These are phyloP conservation scores for Ramazzottius varieornatus DNA, from an alignment of 2,888 invertebrate species.

Conservation along the genomic window DNA sequence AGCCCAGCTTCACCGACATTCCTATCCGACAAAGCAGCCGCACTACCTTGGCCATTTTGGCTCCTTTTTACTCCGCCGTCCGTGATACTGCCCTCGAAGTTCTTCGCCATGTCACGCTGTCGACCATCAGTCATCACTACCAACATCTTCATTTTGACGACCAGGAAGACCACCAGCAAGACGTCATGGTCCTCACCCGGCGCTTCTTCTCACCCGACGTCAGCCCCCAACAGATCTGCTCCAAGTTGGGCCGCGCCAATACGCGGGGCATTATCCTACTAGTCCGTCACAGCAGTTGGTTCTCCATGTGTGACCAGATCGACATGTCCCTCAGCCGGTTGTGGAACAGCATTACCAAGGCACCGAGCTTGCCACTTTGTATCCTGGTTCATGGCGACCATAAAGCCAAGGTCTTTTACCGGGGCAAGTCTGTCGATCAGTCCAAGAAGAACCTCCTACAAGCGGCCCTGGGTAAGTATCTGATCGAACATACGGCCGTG, in stretches of 20 bases:
- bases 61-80: not conserved
- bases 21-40: no score
- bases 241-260: not conserved
- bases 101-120: not conserved
- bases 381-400: not conserved
- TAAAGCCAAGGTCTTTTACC: not conserved
- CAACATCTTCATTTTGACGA: not conserved
- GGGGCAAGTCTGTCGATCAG: not conserved
- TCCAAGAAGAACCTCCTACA: not conserved
- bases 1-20: no score
- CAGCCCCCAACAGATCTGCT: not conserved
- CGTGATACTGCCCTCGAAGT: not conserved
- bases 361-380: not conserved
- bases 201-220: not conserved
- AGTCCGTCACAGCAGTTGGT: not conserved
- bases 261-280: not conserved
- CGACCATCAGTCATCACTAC: not conserved
- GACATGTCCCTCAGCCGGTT: not conserved
- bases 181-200: not conserved
- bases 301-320: not conserved
- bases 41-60: not conserved
- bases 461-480: not conserved
- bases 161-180: no score
- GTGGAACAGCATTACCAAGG: not conserved
- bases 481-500: not conserved